Evolutionary conservation across 2,888 invertebrate species (phyloP).

Genomic region (Lithophane semibrunnea): DNA sequence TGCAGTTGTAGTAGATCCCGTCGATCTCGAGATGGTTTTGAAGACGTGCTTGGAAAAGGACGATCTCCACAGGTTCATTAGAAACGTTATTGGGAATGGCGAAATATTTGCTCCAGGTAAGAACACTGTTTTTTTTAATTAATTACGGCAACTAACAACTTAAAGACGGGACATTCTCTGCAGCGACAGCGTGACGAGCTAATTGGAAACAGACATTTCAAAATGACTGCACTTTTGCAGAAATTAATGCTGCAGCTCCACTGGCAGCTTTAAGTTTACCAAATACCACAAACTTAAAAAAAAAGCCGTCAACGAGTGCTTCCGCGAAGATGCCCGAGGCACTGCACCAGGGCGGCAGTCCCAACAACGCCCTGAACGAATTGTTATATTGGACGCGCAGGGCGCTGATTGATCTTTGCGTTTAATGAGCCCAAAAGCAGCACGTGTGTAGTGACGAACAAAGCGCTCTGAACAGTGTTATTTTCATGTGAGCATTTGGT

Average conservation of each 20-base stretch:
- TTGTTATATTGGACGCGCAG: too few relatives aligned
- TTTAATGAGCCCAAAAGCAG: too few relatives aligned
- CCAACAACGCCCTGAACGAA: too few relatives aligned
- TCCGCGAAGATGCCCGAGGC: too few relatives aligned
- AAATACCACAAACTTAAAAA: background rate
- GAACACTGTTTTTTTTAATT: background rate
- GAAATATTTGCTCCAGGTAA: slow-evolving; percentile 84
- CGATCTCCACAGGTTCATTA: slow-evolving; percentile 80
- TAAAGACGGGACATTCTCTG: background rate
- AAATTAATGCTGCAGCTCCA: background rate
- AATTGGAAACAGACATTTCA: background rate
- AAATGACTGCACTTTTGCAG: background rate
- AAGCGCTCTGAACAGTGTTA: too few relatives aligned
- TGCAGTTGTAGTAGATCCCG: slow-evolving; percentile 79
- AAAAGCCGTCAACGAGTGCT: background rate
- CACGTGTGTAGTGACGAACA: too few relatives aligned
- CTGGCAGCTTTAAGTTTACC: background rate
- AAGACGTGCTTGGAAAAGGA: slow-evolving; percentile 85
- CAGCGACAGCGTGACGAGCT: background rate
- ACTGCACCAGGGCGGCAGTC: too few relatives aligned
- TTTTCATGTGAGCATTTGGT: too few relatives aligned
- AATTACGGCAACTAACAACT: background rate
- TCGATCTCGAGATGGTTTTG: slow-evolving; percentile 80
- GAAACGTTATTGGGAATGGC: slow-evolving; percentile 78
- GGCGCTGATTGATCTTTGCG: too few relatives aligned